Evolutionary conservation across 2,797 vertebrate genomes (phyloP).

Genomic region (Salarias fasciatus): DNA sequence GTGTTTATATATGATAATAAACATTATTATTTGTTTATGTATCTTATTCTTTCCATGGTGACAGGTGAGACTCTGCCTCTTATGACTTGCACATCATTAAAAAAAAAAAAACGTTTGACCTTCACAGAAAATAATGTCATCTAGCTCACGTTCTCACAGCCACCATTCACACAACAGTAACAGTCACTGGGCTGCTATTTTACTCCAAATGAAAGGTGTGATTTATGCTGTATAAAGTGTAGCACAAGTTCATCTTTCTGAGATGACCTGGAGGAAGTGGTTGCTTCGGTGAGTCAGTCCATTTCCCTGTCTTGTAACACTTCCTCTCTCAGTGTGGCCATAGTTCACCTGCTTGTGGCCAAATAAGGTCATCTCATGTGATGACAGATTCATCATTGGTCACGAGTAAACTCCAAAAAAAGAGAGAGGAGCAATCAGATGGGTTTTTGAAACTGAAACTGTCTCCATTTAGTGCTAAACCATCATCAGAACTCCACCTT

Average conservation of each 20-base stretch:
- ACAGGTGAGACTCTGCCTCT: no score
- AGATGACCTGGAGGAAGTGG: constrained; percentile 75
- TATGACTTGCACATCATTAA: no score
- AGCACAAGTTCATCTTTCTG: constrained; percentile 28
- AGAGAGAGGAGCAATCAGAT: no score
- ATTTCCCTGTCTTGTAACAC: constrained; percentile 59
- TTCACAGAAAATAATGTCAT: constrained; percentile 64
- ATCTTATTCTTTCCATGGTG: no score
- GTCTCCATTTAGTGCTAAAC: no score
- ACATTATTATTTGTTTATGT: no score
- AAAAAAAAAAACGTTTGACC: no score
- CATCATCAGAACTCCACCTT: no score
- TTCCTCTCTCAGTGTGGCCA: constrained; percentile 40
- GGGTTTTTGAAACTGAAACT: no score
- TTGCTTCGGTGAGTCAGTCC: constrained; percentile 62
- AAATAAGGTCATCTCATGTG: not conserved
- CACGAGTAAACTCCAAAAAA: no score
- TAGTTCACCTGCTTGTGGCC: not conserved
- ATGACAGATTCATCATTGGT: constrained; percentile 38
- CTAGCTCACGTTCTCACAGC: constrained; percentile 44
- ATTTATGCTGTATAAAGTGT: not conserved
- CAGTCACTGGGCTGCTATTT: constrained; percentile 40
- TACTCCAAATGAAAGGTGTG: not conserved
- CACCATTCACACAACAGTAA: constrained; percentile 32
- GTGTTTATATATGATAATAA: no score